Evolutionary conservation across 2,113 vertebrate genomes (phyloP).

Genomic region (Mionectes macconnelli): DNA sequence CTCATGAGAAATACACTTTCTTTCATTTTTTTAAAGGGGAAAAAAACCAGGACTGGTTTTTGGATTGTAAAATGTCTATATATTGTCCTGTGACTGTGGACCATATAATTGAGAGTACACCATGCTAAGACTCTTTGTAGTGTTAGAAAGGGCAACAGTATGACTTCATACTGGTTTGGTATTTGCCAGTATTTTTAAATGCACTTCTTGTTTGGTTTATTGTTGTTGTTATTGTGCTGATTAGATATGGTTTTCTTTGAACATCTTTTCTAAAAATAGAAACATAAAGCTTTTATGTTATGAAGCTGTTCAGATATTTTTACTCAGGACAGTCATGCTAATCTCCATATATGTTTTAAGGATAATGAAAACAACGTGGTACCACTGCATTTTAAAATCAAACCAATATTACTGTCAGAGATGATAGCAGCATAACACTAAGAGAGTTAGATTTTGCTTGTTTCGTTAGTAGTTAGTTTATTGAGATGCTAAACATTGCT

Average conservation of each 20-base stretch:
- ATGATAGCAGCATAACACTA: background rate
- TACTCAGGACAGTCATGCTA: background rate
- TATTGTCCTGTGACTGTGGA: background rate
- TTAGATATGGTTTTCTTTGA: background rate
- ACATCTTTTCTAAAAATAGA: background rate
- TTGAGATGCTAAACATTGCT: background rate
- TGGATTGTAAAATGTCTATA: background rate
- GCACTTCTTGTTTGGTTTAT: background rate
- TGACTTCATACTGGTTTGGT: background rate
- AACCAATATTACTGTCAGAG: background rate
- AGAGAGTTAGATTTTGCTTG: background rate
- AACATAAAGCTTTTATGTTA: background rate
- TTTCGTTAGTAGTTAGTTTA: background rate
- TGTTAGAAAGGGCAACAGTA: background rate
- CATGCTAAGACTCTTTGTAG: background rate
- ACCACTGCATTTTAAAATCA: background rate
- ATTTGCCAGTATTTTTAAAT: background rate
- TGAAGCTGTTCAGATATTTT: background rate
- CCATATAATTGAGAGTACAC: background rate
- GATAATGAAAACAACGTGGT: background rate
- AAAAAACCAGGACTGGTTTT: background rate
- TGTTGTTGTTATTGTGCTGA: background rate
- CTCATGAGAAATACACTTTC: background rate
- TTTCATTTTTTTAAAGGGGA: background rate
- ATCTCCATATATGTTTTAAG: background rate